Conservation (phyloP, 2,797 vertebrate genomes). For the Poeciliopsis infans region DNA sequence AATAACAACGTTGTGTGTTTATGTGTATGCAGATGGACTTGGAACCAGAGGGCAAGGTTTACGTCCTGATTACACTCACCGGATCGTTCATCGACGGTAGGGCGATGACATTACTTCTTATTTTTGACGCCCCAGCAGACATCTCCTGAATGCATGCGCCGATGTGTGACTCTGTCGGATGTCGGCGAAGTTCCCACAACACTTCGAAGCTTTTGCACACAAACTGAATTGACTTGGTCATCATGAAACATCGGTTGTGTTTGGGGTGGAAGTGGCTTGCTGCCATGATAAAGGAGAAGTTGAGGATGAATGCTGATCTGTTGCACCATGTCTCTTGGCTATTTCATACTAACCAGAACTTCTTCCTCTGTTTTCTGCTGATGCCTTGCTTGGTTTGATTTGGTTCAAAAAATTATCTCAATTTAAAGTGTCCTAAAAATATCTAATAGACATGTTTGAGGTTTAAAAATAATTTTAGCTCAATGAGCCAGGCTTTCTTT, state of each 20-base stretch:
- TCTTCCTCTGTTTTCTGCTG: not conserved
- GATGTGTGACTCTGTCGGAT: not conserved
- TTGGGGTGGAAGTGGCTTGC: not conserved
- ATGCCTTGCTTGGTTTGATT: not conserved
- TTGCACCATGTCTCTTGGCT: not conserved
- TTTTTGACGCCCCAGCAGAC: not conserved
- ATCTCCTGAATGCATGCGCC: not conserved
- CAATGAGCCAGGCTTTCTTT: not conserved
- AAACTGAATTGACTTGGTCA: not conserved
- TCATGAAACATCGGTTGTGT: not conserved
- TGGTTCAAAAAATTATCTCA: not conserved
- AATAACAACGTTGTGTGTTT: slow-evolving; percentile 27
- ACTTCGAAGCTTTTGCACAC: not conserved
- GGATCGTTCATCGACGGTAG: slow-evolving; percentile 94
- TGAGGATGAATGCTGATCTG: not conserved
- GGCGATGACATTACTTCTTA: slow-evolving; percentile 30
- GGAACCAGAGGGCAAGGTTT: slow-evolving; percentile 97
- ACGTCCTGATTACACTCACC: slow-evolving; percentile 86
- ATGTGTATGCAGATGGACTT: slow-evolving; percentile 88
- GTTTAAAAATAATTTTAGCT: not conserved
- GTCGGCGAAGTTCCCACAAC: not conserved
- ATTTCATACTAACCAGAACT: not conserved
- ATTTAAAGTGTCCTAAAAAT: not conserved
- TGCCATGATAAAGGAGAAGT: slow-evolving; percentile 31
- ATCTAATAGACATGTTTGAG: not conserved